These are phyloP conservation scores for Jacana jacana DNA, from an alignment of 2,113 vertebrate species.

Conservation along the genomic window DNA sequence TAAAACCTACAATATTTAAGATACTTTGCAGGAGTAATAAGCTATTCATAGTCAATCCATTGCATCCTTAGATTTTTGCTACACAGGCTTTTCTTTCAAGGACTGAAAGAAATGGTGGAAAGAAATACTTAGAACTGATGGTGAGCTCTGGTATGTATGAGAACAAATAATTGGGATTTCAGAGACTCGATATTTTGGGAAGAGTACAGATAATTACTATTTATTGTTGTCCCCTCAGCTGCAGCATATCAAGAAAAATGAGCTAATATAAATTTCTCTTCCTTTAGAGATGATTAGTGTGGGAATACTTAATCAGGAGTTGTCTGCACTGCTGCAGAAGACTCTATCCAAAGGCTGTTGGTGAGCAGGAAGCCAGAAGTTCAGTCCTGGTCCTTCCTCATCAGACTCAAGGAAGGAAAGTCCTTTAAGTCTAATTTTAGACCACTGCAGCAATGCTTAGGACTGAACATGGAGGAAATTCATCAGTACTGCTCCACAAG, in stretches of 20 bases:
- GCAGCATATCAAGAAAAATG: not conserved
- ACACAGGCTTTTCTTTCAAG: not conserved
- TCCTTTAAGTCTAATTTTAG: not conserved
- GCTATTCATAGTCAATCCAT: not conserved
- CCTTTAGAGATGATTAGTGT: not conserved
- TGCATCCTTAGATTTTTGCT: not conserved
- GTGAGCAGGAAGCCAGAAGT: not conserved
- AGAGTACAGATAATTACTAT: slow-evolving; percentile 6
- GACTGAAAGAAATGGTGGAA: not conserved
- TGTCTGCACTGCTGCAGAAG: not conserved
- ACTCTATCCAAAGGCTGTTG: not conserved
- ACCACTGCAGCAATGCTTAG: not conserved
- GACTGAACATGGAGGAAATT: not conserved
- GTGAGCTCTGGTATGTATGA: not conserved
- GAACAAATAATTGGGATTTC: not conserved
- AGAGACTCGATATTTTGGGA: not conserved
- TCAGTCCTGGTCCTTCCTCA: not conserved
- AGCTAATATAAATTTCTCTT: not conserved
- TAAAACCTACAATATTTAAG: slow-evolving; percentile 11
- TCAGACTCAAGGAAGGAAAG: not conserved
- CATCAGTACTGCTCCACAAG: not conserved
- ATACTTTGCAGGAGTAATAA: not conserved
- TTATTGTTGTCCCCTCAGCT: slow-evolving; percentile 33
- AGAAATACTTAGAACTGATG: not conserved
- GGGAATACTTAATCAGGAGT: not conserved